Evolutionary conservation across 2,113 vertebrate genomes (phyloP).

Genomic region (Numida meleagris): DNA sequence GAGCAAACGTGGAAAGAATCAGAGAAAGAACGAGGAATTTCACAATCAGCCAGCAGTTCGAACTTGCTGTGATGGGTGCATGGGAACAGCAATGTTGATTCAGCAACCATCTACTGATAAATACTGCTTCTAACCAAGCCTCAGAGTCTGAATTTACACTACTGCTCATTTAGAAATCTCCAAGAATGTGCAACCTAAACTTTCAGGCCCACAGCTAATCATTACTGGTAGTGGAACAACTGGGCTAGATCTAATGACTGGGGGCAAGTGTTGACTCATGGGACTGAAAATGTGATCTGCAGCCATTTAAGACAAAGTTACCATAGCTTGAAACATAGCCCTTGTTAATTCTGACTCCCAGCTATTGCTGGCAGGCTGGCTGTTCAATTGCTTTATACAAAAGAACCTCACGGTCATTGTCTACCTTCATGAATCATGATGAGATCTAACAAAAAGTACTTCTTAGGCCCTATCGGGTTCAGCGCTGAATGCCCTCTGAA

Average conservation of each 20-base stretch:
- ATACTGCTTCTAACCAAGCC: neutral
- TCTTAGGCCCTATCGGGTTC: neutral
- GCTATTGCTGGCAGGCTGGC: slow-evolving; percentile 17
- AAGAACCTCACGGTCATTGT: slow-evolving; percentile 28
- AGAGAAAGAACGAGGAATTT: neutral
- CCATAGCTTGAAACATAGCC: neutral
- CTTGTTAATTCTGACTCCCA: neutral
- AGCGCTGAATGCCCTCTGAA: slow-evolving; percentile 21
- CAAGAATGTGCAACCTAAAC: neutral
- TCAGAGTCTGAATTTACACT: neutral
- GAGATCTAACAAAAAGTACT: slow-evolving; percentile 38
- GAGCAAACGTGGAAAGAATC: neutral
- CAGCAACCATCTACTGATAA: slow-evolving; percentile 24
- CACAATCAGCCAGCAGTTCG: slow-evolving; percentile 4
- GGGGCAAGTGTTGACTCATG: neutral
- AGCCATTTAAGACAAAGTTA: slow-evolving; percentile 11
- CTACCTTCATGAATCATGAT: slow-evolving; percentile 35
- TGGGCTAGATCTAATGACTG: neutral
- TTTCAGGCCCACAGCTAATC: neutral
- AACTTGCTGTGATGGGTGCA: neutral
- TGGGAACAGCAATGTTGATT: neutral
- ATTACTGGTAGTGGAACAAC: neutral
- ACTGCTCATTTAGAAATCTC: neutral
- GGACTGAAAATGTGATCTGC: slow-evolving; percentile 3
- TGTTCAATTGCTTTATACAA: slow-evolving; percentile 33